Conservation (phyloP, 2,797 vertebrate species). For the Chaetophractus vellerosus region DNA sequence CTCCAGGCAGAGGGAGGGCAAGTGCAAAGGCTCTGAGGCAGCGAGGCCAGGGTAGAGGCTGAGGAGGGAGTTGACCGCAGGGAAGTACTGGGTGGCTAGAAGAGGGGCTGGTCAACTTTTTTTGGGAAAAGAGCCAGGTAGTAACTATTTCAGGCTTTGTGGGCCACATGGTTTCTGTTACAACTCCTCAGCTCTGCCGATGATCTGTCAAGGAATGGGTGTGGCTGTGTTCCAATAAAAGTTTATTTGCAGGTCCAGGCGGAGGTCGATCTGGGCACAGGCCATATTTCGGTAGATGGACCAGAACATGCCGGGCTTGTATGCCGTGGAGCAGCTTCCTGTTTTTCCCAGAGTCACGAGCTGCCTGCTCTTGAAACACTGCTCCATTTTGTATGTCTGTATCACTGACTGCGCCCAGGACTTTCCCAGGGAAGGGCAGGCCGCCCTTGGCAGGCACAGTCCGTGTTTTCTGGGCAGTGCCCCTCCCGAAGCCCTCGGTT, state of each 20-base stretch:
- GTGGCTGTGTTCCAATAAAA: neutral
- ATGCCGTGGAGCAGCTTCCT: neutral
- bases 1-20: neutral
- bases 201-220: no score
- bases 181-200: neutral
- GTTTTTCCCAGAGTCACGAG: neutral
- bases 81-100: neutral
- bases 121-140: no score
- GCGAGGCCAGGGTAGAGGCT: neutral
- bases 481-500: neutral
- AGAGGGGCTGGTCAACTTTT: neutral
- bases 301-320: neutral
- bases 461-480: neutral
- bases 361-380: neutral
- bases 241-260: neutral
- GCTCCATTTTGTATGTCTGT: neutral
- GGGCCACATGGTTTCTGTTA: no score
- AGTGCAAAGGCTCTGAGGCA: neutral
- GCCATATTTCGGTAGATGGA: no score
- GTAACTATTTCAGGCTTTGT: neutral
- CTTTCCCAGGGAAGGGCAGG: neutral
- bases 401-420: neutral
- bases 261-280: no score
- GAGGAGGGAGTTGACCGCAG: neutral
- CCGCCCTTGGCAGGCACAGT: neutral